Percentiles rank a stretch among this genome's conserved stretches.
Evolutionary conservation across 2,888 invertebrate genomes (phyloP).

Genomic region (Antitype chi): DNA sequence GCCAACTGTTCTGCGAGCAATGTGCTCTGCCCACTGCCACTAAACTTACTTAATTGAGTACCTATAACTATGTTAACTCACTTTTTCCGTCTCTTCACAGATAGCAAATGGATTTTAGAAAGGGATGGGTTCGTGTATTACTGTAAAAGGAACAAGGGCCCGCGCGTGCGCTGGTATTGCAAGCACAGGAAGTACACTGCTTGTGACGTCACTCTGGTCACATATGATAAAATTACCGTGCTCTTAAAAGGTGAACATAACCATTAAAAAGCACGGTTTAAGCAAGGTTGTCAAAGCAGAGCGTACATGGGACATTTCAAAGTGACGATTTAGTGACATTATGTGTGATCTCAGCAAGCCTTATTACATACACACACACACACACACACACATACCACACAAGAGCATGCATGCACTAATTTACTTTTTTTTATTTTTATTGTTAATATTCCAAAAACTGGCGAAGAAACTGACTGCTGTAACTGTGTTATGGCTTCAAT

Average conservation of each 20-base stretch:
- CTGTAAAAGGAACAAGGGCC: slow-evolving; percentile 26
- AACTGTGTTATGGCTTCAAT: background rate
- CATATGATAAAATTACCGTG: slow-evolving; percentile 13
- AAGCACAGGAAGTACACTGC: slow-evolving; percentile 14
- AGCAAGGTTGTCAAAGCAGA: background rate
- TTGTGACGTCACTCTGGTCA: slow-evolving; percentile 35
- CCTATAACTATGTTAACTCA: background rate
- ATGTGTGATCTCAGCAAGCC: too few species aligned
- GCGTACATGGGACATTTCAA: background rate
- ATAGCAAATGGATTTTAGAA: slow-evolving; percentile 23
- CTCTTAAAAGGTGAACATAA: slow-evolving; percentile 33
- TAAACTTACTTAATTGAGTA: too few species aligned
- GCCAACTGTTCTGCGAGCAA: too few species aligned
- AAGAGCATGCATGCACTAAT: background rate
- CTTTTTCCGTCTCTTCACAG: slow-evolving; percentile 21
- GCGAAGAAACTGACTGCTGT: background rate
- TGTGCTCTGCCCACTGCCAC: too few species aligned
- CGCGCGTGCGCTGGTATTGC: slow-evolving; percentile 53
- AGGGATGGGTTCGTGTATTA: slow-evolving; percentile 38
- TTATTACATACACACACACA: background rate
- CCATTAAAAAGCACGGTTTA: slow-evolving; percentile 13
- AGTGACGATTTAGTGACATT: background rate
- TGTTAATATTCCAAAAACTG: background rate
- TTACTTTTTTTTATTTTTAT: background rate
- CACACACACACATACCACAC: background rate